Conservation (phyloP, 2,888 invertebrate genomes). For the Lottia scabra region DNA sequence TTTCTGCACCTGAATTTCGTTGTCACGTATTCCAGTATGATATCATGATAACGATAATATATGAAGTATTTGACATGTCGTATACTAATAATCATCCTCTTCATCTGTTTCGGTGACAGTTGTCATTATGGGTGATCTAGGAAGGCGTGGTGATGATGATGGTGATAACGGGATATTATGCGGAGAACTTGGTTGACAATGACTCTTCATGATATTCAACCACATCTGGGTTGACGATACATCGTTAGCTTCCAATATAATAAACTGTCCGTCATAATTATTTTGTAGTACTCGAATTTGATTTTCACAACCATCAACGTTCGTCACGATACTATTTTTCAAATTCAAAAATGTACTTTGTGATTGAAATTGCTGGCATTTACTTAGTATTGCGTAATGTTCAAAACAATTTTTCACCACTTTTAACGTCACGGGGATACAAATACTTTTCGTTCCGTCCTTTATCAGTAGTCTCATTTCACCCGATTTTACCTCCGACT, state of each 20-base stretch:
- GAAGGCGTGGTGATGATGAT: conserved; percentile 43
- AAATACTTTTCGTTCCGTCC: conserved; percentile 32
- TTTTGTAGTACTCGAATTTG: conserved; percentile 45
- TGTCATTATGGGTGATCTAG: conserved; percentile 49
- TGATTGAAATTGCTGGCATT: conserved; percentile 43
- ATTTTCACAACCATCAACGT: conserved; percentile 28
- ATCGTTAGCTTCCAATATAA: conserved; percentile 40
- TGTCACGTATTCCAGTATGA: too few relatives aligned
- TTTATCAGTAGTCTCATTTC: conserved; percentile 39
- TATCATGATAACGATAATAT: too few relatives aligned
- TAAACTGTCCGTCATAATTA: conserved; percentile 48
- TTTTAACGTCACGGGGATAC: conserved; percentile 44
- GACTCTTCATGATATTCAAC: conserved; percentile 41
- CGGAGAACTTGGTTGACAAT: conserved; percentile 35
- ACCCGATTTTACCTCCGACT: conserved; percentile 38
- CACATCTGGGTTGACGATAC: conserved; percentile 36
- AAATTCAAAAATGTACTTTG: conserved; percentile 47
- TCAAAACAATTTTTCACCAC: conserved; percentile 52
- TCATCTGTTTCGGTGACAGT: conserved; percentile 46
- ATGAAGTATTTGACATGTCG: too few relatives aligned
- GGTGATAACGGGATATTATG: conserved; percentile 42
- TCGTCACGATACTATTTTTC: conserved; percentile 42
- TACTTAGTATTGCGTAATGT: conserved; percentile 50
- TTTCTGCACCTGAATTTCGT: too few relatives aligned
- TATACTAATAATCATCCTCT: conserved; percentile 25